Evolutionary conservation across 2,113 vertebrate species (phyloP).

Genomic region (Lasiurus cinereus): DNA sequence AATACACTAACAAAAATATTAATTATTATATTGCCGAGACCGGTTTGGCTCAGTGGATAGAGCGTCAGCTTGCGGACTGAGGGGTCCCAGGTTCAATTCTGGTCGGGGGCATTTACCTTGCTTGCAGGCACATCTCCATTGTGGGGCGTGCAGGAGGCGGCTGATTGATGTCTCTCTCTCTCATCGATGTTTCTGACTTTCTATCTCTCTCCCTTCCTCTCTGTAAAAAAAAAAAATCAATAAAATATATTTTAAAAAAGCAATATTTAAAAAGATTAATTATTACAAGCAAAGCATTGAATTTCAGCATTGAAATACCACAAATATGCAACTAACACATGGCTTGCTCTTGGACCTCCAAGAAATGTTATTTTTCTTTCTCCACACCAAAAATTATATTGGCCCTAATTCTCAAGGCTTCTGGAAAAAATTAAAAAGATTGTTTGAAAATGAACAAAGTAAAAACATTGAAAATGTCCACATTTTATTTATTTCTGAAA

Average conservation of each 20-base stretch:
- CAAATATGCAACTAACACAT: background rate
- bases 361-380: background rate
- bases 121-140: too few relatives aligned
- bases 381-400: background rate
- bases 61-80: too few relatives aligned
- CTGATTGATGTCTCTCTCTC: too few relatives aligned
- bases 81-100: too few relatives aligned
- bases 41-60: too few relatives aligned
- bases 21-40: background rate
- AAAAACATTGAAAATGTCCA: background rate
- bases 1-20: background rate
- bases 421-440: background rate
- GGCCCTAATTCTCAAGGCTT: background rate
- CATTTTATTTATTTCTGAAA: background rate
- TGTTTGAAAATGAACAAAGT: background rate
- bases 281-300: background rate
- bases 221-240: too few relatives aligned
- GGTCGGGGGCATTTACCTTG: too few relatives aligned
- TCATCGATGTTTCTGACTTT: too few relatives aligned
- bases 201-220: too few relatives aligned
- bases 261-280: constrained; percentile 13
- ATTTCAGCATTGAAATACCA: background rate
- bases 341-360: background rate
- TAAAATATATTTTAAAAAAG: too few relatives aligned
- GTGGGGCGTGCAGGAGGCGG: too few relatives aligned